Percentiles rank a stretch among this genome's conserved stretches.
Evolutionary conservation across 1,140 invertebrate genomes (phyloP).

Genomic region (Matsumurasca onukii): DNA sequence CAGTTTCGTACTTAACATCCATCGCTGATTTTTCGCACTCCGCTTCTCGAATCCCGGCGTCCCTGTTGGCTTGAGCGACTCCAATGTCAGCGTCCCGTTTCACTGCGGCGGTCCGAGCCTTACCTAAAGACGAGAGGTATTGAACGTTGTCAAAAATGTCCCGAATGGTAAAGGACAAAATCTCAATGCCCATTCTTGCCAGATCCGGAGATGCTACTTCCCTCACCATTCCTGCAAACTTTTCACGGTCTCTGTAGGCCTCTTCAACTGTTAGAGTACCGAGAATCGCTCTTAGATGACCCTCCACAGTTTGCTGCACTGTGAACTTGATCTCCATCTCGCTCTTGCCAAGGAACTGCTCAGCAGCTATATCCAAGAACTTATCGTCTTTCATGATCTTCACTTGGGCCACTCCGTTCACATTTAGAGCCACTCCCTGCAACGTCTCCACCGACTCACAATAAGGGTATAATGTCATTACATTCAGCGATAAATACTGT

Average conservation of each 20-base stretch:
- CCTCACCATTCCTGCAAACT: constrained; percentile 93
- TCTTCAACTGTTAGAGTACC: constrained; percentile 97
- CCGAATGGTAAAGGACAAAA: constrained; percentile 97
- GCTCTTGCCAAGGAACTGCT: constrained; percentile 94
- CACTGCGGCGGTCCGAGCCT: constrained; percentile 91
- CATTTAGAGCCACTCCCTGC: constrained; percentile 91
- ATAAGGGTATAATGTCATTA: constrained; percentile 94
- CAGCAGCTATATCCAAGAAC: constrained; percentile 90
- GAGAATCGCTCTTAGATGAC: constrained; percentile 92
- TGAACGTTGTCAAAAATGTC: constrained; percentile 96
- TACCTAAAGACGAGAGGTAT: constrained; percentile 90
- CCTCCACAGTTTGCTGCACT: constrained; percentile 92
- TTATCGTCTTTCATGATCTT: constrained; percentile 97
- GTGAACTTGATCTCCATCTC: constrained; percentile 89
- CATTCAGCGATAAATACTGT: constrained; percentile 43
- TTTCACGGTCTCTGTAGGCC: constrained; percentile 94
- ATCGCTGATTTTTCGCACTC: constrained; percentile 94
- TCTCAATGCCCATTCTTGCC: constrained; percentile 97
- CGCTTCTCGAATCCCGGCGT: constrained; percentile 91
- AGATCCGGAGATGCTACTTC: constrained; percentile 97
- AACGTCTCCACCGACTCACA: constrained; percentile 95
- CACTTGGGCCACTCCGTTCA: constrained; percentile 94
- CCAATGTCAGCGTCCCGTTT: constrained; percentile 95
- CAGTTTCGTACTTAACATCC: constrained; percentile 94
- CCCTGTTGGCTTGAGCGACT: constrained; percentile 92